Percentiles rank a stretch among this genome's conserved stretches.
Conservation (phyloP, 2,888 invertebrate genomes). For the Strigamia maritima region DNA sequence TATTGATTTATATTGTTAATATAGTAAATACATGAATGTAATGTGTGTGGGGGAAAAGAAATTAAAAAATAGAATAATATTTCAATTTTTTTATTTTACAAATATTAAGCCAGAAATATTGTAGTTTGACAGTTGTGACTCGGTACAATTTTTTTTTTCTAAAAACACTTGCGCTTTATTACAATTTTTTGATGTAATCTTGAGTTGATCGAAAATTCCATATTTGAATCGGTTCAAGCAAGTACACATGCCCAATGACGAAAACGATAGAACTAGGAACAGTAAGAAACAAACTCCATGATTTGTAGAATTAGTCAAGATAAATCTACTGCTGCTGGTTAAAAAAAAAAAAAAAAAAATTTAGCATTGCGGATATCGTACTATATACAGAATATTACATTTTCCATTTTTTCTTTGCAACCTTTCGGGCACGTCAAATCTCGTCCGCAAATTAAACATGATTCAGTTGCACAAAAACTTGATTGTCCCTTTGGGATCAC, state of each 20-base stretch:
- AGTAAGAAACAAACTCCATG: too few species aligned
- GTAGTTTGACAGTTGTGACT: too few species aligned
- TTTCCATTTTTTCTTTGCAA: not conserved
- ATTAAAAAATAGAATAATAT: not conserved
- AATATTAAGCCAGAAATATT: too few species aligned
- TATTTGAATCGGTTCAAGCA: too few species aligned
- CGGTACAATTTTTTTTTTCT: too few species aligned
- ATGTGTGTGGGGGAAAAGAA: not conserved
- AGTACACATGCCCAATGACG: too few species aligned
- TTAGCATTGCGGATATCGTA: not conserved
- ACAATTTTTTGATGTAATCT: too few species aligned
- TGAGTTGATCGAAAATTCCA: too few species aligned
- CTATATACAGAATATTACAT: not conserved
- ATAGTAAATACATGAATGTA: not conserved
- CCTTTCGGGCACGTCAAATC: conserved; percentile 5
- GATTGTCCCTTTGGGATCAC: not conserved
- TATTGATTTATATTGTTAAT: not conserved
- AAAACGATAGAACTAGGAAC: too few species aligned
- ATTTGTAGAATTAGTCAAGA: too few species aligned
- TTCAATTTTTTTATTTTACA: not conserved
- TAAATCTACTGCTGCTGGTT: not conserved
- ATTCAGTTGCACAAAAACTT: not conserved
- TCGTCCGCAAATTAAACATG: not conserved
- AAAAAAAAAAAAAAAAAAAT: not conserved
- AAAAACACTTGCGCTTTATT: too few species aligned